Evolutionary conservation across 2,113 vertebrate genomes (phyloP), one percentile per base, ranked within the genome.

Genomic region (Australoheros scitulus): DNA sequence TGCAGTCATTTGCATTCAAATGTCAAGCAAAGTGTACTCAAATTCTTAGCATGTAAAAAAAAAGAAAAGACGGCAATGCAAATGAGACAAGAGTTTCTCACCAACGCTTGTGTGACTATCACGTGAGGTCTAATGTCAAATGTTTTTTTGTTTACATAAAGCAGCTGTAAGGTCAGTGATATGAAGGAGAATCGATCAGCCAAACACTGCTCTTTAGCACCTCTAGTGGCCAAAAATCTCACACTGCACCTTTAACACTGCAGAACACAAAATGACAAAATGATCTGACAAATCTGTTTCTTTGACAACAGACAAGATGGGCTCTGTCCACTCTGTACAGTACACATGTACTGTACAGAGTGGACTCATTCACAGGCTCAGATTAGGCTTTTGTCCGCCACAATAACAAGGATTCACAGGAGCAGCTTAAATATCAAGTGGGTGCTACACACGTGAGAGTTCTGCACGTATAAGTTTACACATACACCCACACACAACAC

Each of bases 351-450:
- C 76, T 36, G 85, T 86, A 76, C 83, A 60, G 81, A 2, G 59
- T 81, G 84, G 81, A 80, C 88, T 79, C 82, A 81, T 87, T 86
- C 65, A 57, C 75, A 61, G 86, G 76, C 68, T 76, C 77, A 55
- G 80, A 88, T 76, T 81, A 88, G 41, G 15, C 18, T 64, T 79
- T 80, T 38, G 38, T 61, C 77, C 56, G 61, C 68, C 78, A 80
- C 78, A 82, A 82, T 60, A 78, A 82, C 76, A 81, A 77, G 56
- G 47, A 56, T 26, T 41, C 55, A 43, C 4, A 18, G 74, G 38
- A 82, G 57, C 82, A 83, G 63, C 34, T 84, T 64, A 58, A 86
- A 80, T 64, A 86, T 72, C 61, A 36, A 52, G 58, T 1, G 55
- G 68, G 82, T 82, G 72, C 76, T 50, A 61, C n/a, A 70, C 76